Conservation (phyloP, 2,888 invertebrate species). For the Helicoverpa assulta region DNA sequence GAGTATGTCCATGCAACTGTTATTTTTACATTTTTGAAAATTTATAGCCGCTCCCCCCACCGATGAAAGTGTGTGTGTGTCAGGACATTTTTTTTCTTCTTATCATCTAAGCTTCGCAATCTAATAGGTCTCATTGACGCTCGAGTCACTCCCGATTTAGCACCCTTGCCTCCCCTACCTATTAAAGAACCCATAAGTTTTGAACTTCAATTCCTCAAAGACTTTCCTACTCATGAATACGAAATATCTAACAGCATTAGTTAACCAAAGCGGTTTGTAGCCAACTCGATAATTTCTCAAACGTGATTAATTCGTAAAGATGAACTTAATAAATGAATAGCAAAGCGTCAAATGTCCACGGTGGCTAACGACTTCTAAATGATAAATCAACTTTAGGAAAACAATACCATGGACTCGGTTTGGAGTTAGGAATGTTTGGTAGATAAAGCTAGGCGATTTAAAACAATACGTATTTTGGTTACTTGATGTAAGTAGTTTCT, state of each 20-base stretch:
- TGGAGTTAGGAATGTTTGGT: slow-evolving; percentile 33
- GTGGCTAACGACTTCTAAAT: slow-evolving; percentile 76
- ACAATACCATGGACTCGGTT: slow-evolving; percentile 75
- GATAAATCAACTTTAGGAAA: slow-evolving; percentile 80
- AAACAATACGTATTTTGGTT: neutral
- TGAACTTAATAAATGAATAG: slow-evolving; percentile 59
- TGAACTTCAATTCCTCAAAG: no score
- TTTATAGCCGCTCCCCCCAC: no score
- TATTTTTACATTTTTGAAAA: no score
- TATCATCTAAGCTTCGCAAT: no score
- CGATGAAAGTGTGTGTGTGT: no score
- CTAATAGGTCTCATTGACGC: no score
- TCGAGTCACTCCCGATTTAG: no score
- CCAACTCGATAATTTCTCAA: slow-evolving; percentile 54
- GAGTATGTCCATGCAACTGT: no score
- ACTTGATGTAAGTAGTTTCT: no score
- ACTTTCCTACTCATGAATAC: slow-evolving; percentile 4
- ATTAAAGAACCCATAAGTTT: no score
- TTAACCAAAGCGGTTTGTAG: slow-evolving; percentile 37
- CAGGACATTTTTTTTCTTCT: no score
- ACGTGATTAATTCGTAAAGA: slow-evolving; percentile 56
- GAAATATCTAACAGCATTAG: slow-evolving; percentile 44
- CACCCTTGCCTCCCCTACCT: no score
- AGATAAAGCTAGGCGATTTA: slow-evolving; percentile 18
- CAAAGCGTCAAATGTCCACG: slow-evolving; percentile 73